Evolutionary conservation across 2,888 invertebrate genomes (phyloP).

Genomic region (Polyommatus icarus): DNA sequence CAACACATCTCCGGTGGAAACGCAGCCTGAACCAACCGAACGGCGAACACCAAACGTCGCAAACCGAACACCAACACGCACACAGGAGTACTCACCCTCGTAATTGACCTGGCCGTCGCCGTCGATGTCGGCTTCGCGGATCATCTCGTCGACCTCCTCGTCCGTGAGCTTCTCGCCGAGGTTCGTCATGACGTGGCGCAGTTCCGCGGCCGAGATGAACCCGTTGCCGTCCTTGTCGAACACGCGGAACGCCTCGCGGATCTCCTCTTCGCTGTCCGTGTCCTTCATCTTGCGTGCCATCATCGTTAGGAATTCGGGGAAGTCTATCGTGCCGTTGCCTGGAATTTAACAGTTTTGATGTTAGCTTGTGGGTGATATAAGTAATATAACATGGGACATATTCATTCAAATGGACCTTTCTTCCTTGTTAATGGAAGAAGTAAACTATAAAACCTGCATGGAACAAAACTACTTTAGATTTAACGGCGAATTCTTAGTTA

Average conservation of each 20-base stretch:
- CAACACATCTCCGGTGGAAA: too few species aligned
- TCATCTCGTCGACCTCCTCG: constrained; percentile 99
- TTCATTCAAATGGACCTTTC: too few species aligned
- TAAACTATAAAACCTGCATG: too few species aligned
- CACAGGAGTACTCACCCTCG: constrained; percentile 84
- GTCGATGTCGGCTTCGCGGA: constrained; percentile 99
- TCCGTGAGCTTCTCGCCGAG: constrained; percentile 99
- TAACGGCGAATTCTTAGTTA: too few species aligned
- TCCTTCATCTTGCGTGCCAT: constrained; percentile 99
- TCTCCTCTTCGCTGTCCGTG: constrained; percentile 99
- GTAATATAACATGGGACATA: too few species aligned
- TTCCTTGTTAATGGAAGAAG: too few species aligned
- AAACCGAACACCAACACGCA: not conserved
- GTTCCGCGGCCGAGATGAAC: constrained; percentile 98
- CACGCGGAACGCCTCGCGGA: constrained; percentile 98
- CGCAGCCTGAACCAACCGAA: not conserved
- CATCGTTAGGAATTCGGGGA: constrained; percentile 99
- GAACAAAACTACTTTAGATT: too few species aligned
- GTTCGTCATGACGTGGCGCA: constrained; percentile 99
- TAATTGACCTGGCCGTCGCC: constrained; percentile 99
- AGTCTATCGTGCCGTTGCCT: constrained; percentile 99
- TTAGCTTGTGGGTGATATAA: not conserved
- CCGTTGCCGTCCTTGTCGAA: constrained; percentile 99
- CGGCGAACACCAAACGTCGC: constrained; percentile 15
- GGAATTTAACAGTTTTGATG: constrained; percentile 46